Conservation (phyloP, 1,140 invertebrate genomes). For the Protaetia brevitarsis region DNA sequence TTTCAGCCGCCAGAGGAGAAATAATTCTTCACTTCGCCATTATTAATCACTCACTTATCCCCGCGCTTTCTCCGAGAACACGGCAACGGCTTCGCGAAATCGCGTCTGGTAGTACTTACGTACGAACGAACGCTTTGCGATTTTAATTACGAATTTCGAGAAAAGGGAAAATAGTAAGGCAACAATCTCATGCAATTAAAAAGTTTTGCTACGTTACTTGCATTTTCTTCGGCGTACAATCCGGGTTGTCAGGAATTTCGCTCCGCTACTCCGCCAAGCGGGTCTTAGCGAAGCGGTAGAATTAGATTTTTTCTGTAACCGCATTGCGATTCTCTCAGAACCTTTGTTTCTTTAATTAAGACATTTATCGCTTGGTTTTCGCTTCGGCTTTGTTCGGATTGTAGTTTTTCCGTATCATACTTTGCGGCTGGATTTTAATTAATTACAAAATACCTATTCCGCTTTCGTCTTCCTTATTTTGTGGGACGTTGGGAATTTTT, state of each 20-base stretch:
- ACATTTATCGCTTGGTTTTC: conserved; percentile 14
- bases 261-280: not conserved
- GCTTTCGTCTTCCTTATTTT: not conserved
- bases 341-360: conserved; percentile 12
- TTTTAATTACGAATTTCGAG: conserved; percentile 13
- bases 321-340: conserved; percentile 1
- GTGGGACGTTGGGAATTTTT: not conserved
- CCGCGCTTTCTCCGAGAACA: no score
- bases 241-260: not conserved
- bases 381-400: not conserved
- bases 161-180: conserved; percentile 7
- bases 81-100: no score
- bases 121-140: conserved; percentile 8
- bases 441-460: conserved; percentile 9
- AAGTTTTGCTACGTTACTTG: conserved; percentile 12
- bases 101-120: no score
- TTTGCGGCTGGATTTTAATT: not conserved
- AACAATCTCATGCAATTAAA: conserved; percentile 13
- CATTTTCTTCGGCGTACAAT: not conserved
- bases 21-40: no score
- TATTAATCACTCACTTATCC: no score
- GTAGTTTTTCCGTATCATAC: not conserved
- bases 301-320: conserved; percentile 8
- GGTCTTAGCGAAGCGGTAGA: not conserved
- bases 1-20: no score